These are phyloP conservation scores for Myotis vivesi DNA, from an alignment of 2,797 vertebrate genomes.

Conservation along the genomic window DNA sequence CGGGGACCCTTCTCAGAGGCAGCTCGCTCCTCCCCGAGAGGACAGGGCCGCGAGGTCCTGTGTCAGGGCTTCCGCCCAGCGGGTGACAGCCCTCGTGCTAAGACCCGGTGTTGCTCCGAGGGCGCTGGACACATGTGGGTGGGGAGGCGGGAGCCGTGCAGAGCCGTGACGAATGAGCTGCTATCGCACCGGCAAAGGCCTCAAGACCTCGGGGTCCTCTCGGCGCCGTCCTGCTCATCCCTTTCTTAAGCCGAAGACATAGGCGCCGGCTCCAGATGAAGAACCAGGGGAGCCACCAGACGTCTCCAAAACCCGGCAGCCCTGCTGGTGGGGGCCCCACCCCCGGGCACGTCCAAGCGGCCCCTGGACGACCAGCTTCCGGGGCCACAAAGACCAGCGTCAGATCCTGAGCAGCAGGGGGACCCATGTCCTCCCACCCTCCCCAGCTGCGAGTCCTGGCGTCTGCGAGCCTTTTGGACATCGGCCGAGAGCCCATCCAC, in stretches of 20 bases:
- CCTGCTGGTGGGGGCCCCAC: background rate
- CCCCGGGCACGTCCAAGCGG: rapidly evolving
- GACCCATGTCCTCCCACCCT: rapidly evolving
- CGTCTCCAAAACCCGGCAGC: background rate
- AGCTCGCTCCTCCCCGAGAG: background rate
- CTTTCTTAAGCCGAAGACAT: background rate
- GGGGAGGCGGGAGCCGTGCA: background rate
- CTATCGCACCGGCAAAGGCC: background rate
- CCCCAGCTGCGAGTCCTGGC: background rate
- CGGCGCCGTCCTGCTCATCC: background rate
- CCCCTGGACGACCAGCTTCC: rapidly evolving
- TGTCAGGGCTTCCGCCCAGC: background rate
- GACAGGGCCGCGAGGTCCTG: rapidly evolving
- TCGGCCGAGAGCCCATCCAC: background rate
- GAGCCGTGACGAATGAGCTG: background rate
- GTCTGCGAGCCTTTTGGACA: background rate
- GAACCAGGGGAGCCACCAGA: background rate
- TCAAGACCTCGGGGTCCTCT: background rate
- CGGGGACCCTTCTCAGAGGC: background rate
- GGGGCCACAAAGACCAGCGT: too few species aligned
- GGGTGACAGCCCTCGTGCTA: background rate
- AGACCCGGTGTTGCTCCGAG: rapidly evolving
- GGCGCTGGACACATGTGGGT: rapidly evolving
- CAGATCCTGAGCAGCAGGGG: background rate
- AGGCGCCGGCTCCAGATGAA: background rate